Evolutionary conservation across 1,140 invertebrate species (phyloP).

Genomic region (Drosophila ficusphila): DNA sequence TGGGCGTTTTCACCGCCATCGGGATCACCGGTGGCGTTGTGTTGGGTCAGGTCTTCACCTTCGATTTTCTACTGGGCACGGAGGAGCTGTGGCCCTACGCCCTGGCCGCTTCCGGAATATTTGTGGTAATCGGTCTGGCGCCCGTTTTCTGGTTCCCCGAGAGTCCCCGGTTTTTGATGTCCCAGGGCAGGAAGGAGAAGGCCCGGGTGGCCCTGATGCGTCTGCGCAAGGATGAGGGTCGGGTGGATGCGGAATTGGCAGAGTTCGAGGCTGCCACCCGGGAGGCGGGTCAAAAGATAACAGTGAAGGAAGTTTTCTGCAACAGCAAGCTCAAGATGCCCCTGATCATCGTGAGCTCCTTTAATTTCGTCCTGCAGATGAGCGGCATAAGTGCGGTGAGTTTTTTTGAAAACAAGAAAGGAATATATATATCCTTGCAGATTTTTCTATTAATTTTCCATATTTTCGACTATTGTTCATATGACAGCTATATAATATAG

Average conservation of each 20-base stretch:
- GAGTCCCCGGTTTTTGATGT: conserved; percentile 91
- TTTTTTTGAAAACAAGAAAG: too few relatives aligned
- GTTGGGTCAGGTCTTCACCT: conserved; percentile 87
- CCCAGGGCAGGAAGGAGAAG: conserved; percentile 86
- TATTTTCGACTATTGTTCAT: too few relatives aligned
- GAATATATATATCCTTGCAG: too few relatives aligned
- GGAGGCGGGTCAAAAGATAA: conserved; percentile 87
- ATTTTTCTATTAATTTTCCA: too few relatives aligned
- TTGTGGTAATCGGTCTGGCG: conserved; percentile 85
- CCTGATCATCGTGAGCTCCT: conserved; percentile 88
- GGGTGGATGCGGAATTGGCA: conserved; percentile 88
- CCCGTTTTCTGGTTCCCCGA: conserved; percentile 89
- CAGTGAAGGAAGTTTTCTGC: conserved; percentile 13
- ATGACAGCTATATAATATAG: too few relatives aligned
- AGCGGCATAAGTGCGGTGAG: conserved; percentile 92
- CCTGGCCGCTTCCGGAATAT: conserved; percentile 86
- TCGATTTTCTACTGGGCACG: conserved; percentile 84
- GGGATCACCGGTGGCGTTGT: conserved; percentile 92
- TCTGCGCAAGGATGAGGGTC: conserved; percentile 50
- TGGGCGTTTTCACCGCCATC: conserved; percentile 92
- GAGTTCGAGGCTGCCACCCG: conserved; percentile 90
- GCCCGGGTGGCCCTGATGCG: conserved; percentile 84
- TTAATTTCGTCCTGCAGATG: conserved; percentile 91
- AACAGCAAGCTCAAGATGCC: conserved; percentile 84
- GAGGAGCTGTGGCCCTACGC: conserved; percentile 88